Evolutionary conservation across 2,888 invertebrate species (phyloP).

Genomic region (Cheilosia scutellata): DNA sequence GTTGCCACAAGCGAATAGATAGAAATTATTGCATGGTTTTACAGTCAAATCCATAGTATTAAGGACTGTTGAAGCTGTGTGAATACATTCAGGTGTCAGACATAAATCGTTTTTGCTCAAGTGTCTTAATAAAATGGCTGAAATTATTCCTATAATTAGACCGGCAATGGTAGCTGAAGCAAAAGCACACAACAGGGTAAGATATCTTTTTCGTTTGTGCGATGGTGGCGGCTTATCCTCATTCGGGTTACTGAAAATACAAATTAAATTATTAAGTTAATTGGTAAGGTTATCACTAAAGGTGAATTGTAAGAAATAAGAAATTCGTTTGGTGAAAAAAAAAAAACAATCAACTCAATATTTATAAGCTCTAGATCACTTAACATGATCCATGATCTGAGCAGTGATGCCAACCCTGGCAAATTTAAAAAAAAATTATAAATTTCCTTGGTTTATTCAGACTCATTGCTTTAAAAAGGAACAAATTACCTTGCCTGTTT

Average conservation of each 20-base stretch:
- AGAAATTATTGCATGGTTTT: constrained; percentile 92
- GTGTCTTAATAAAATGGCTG: constrained; percentile 84
- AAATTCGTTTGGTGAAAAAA: no score
- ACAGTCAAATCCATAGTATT: constrained; percentile 88
- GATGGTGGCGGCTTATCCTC: constrained; percentile 92
- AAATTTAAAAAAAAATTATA: no score
- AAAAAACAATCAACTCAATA: no score
- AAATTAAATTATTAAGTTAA: no score
- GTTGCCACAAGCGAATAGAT: constrained; percentile 90
- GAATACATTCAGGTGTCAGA: constrained; percentile 91
- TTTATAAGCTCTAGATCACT: no score
- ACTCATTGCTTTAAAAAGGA: no score
- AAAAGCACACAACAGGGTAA: constrained; percentile 87
- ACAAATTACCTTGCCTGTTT: no score
- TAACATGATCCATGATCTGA: no score
- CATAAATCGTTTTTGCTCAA: constrained; percentile 86
- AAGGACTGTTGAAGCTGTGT: constrained; percentile 88
- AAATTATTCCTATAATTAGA: constrained; percentile 87
- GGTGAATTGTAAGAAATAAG: no score
- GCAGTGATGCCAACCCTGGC: no score
- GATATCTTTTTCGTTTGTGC: constrained; percentile 86
- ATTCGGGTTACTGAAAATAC: constrained; percentile 89
- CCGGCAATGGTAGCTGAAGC: constrained; percentile 87
- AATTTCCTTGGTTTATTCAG: no score
- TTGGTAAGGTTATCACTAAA: no score